Evolutionary conservation across 2,888 invertebrate species (phyloP), one percentile per base, ranked within the genome.

Genomic region (Ophion obscuratus): DNA sequence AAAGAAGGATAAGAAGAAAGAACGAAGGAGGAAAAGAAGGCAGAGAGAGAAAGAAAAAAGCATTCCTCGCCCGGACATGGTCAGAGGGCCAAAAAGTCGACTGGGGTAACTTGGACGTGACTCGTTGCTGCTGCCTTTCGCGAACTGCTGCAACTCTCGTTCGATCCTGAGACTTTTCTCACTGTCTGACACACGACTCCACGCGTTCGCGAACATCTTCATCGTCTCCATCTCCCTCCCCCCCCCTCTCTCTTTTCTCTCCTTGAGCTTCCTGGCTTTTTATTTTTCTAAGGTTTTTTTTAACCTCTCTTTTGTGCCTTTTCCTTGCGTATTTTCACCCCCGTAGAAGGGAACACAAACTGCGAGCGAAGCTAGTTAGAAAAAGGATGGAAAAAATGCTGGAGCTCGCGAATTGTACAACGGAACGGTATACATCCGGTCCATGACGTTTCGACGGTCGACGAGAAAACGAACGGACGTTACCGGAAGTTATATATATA

Each of bases 71-170:
- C 7, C 71, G 64, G 36, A 57, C 17, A 78, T 31, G 76, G 76
- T 66, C 47, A 66, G 40, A 44, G 68, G 70, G 62, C 40, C 36
- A 40, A 47, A 27, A 10, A 9, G 62, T 70, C 70, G 78, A 59
- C 70, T 62, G 31, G 24, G 78, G 31, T 70, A 79, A 79, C 78
- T 79, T 62, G 24, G 17, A 59, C 68, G 68, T 67, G 67, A 75
- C 36, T 68, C 27, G 70, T 79, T 11, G 68, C 14, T 47, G 14
- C 47, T 47, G 20, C 61, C 53, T 27, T 62, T 62, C 59, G 24
- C 11, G 3, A 47, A 68, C 71, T 64, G 27, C 75, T 67, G 64
- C 76, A 47, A 47, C 47, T 47, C 47, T 47, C 57, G 64, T 24
- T 77, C 66, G 53, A 61, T 66, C 70, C 40, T n/a, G 62, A 44